A percentile compares a stretch with the other conserved stretches of the same genome.
Evolutionary conservation across 2,888 invertebrate genomes (phyloP).

Genomic region (Drosophila mercatorum): DNA sequence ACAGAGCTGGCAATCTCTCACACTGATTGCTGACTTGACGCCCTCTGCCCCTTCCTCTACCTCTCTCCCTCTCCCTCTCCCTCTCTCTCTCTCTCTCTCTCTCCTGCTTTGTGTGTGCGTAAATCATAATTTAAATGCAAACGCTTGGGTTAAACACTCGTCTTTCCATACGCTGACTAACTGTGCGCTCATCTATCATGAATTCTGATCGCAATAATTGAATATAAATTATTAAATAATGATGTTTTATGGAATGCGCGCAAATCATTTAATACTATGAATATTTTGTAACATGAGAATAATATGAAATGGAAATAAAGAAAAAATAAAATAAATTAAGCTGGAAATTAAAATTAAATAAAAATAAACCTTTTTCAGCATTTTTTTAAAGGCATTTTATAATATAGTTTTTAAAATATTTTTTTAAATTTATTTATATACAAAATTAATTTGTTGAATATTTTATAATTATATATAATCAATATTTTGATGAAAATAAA

Average conservation of each 20-base stretch:
- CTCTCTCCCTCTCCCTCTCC: too few relatives aligned
- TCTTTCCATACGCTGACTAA: conserved; percentile 16
- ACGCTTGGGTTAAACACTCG: conserved; percentile 32
- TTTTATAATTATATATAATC: not conserved
- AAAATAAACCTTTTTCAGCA: not conserved
- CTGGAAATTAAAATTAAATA: too few relatives aligned
- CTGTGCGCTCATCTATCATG: conserved; percentile 15
- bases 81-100: too few relatives aligned
- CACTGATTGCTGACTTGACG: not conserved
- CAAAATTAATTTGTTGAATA: not conserved
- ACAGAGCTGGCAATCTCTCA: conserved; percentile 27
- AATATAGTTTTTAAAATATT: not conserved
- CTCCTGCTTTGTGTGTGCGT: not conserved
- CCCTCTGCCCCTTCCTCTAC: not conserved
- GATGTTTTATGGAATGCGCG: not conserved
- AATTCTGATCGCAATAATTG: conserved; percentile 11
- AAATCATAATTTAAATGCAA: conserved; percentile 54
- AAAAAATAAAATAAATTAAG: too few relatives aligned
- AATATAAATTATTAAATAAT: conserved; percentile 8
- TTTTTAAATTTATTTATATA: not conserved
- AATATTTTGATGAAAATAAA: too few relatives aligned
- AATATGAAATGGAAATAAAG: too few relatives aligned
- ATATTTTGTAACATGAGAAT: not conserved
- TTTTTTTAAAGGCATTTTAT: not conserved
- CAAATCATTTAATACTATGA: not conserved